These are phyloP conservation scores for Hyposmocoma kahamanoa DNA, from an alignment of 1,140 invertebrate species.

Conservation along the genomic window DNA sequence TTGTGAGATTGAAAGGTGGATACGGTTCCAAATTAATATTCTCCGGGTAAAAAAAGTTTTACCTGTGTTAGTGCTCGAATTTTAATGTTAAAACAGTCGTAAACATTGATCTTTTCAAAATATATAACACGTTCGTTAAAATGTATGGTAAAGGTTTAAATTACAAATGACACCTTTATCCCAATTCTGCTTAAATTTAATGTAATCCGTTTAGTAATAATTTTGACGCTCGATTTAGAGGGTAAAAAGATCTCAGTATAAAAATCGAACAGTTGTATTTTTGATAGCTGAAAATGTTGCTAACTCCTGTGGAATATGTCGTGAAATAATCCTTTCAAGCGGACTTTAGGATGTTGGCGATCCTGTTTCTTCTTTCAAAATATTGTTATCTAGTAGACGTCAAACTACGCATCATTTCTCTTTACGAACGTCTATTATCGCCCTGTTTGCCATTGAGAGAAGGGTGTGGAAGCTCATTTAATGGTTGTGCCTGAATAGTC, in stretches of 20 bases:
- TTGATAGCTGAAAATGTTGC: conserved; percentile 40
- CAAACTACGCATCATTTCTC: too few species aligned
- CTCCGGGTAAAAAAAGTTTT: too few species aligned
- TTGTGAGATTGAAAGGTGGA: too few species aligned
- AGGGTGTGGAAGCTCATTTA: conserved; percentile 34
- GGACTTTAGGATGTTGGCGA: too few species aligned
- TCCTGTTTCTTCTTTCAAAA: too few species aligned
- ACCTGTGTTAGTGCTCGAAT: too few species aligned
- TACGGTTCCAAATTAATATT: too few species aligned
- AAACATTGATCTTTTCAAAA: too few species aligned
- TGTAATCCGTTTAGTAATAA: conserved; percentile 31
- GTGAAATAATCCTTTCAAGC: too few species aligned
- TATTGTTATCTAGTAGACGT: too few species aligned
- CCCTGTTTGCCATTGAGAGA: background rate
- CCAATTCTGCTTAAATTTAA: conserved; percentile 14
- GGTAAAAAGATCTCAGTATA: conserved; percentile 36
- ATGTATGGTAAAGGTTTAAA: conserved; percentile 11
- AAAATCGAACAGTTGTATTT: conserved; percentile 24
- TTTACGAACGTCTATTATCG: too few species aligned
- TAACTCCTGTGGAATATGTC: conserved; percentile 35
- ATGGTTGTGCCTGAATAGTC: conserved; percentile 52
- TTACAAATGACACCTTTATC: conserved; percentile 30
- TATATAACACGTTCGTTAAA: background rate
- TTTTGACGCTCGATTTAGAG: conserved; percentile 28
- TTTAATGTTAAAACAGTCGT: too few species aligned